Evolutionary conservation across 1,140 invertebrate genomes (phyloP).

Genomic region (Drosophila kikkawai): DNA sequence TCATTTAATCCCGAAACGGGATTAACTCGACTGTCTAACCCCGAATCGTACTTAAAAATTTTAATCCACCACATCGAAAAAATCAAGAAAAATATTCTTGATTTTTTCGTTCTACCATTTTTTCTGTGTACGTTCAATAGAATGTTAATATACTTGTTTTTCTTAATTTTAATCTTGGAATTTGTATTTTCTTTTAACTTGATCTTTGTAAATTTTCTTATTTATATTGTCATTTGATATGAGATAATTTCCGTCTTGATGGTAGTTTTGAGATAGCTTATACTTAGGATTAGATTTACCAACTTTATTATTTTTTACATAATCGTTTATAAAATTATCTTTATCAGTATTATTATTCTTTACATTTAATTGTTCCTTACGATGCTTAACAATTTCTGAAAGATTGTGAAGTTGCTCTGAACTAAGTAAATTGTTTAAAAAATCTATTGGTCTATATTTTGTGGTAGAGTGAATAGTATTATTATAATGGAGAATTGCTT

Average conservation of each 20-base stretch:
- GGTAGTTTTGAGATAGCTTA: conserved; percentile 17
- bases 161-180: not conserved
- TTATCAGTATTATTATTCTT: not conserved
- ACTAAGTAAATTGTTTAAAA: not conserved
- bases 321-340: not conserved
- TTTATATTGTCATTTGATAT: conserved; percentile 1
- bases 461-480: too few species aligned
- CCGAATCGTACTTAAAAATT: too few species aligned
- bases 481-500: too few species aligned
- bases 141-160: too few species aligned
- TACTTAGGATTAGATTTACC: conserved; percentile 7
- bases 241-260: conserved; percentile 14
- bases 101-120: too few species aligned
- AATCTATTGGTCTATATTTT: not conserved
- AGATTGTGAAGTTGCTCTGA: not conserved
- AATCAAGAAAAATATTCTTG: too few species aligned
- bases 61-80: too few species aligned
- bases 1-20: too few species aligned
- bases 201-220: not conserved
- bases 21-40: too few species aligned
- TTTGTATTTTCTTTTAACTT: not conserved
- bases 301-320: conserved; percentile 6
- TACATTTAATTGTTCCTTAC: not conserved
- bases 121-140: too few species aligned
- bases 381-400: not conserved